Conservation (phyloP, 2,113 vertebrate species). For the Oreochromis spilurus region DNA sequence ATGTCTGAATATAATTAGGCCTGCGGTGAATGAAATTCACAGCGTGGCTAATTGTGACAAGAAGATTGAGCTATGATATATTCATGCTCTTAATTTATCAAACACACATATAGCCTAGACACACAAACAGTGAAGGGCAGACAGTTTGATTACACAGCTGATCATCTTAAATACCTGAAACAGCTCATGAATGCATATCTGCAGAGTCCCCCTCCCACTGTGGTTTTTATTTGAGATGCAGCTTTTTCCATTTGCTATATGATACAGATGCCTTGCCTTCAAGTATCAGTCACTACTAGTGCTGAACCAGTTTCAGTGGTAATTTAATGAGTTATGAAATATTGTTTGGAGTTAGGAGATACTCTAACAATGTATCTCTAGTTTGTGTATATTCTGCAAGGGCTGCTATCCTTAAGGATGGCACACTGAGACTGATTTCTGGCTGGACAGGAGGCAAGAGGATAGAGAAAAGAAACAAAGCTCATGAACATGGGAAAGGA, state of each 20-base stretch:
- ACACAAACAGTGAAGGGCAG: background rate
- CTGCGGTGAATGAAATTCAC: background rate
- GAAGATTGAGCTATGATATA: background rate
- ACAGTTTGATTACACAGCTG: background rate
- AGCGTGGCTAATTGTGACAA: background rate
- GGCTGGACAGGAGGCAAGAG: accelerated
- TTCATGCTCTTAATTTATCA: background rate
- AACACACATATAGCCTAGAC: background rate
- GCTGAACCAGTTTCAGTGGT: background rate
- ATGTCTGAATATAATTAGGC: background rate
- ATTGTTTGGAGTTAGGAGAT: background rate
- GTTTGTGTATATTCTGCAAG: background rate
- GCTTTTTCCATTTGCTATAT: background rate
- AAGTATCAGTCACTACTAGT: background rate
- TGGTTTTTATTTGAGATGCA: background rate
- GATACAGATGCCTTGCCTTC: background rate
- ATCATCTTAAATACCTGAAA: background rate
- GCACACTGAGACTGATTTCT: background rate
- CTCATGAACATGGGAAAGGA: background rate
- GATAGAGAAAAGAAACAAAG: background rate
- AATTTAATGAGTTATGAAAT: background rate
- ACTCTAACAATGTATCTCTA: background rate
- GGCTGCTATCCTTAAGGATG: background rate
- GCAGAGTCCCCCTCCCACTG: background rate
- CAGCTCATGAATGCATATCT: background rate